phyloP scores from a whole-genome alignment of 2,113 vertebrate genomes.

The Datnioides undecimradiatus region DNA sequence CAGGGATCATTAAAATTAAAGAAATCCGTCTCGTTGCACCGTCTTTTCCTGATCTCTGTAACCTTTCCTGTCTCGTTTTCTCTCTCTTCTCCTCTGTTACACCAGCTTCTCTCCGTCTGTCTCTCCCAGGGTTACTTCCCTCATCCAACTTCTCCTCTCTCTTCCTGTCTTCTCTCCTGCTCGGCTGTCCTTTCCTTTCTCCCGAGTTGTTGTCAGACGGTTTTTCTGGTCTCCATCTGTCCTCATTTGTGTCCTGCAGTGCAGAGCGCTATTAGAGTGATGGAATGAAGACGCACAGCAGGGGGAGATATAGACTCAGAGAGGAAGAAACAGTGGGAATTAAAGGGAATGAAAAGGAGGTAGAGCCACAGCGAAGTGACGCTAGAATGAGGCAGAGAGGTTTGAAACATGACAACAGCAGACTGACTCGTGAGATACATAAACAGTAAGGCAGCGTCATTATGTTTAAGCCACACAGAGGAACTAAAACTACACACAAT shows the following conservation, averaged over 20 bases:
- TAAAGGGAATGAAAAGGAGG: conserved; percentile 5
- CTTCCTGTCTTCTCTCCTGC: background rate
- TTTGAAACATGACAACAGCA: background rate
- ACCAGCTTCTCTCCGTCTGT: background rate
- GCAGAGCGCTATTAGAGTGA: conserved; percentile 49
- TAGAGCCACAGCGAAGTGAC: background rate
- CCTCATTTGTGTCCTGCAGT: conserved; percentile 49
- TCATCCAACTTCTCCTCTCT: background rate
- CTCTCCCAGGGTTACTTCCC: no score
- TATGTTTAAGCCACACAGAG: background rate
- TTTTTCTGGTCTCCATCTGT: conserved; percentile 55
- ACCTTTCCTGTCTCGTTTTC: background rate
- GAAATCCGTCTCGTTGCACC: background rate
- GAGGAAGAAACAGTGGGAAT: background rate
- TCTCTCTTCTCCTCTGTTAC: background rate
- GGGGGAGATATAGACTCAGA: conserved; percentile 53
- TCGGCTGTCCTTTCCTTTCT: background rate
- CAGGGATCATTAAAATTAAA: background rate
- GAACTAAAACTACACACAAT: background rate
- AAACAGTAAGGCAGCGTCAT: background rate
- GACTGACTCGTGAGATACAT: background rate
- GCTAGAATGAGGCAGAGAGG: background rate
- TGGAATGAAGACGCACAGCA: conserved; percentile 54
- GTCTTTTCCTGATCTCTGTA: background rate
- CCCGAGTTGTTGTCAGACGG: conserved; percentile 16